phyloP scores from a whole-genome alignment of 2,888 invertebrate species.

The Andrena haemorrhoa region DNA sequence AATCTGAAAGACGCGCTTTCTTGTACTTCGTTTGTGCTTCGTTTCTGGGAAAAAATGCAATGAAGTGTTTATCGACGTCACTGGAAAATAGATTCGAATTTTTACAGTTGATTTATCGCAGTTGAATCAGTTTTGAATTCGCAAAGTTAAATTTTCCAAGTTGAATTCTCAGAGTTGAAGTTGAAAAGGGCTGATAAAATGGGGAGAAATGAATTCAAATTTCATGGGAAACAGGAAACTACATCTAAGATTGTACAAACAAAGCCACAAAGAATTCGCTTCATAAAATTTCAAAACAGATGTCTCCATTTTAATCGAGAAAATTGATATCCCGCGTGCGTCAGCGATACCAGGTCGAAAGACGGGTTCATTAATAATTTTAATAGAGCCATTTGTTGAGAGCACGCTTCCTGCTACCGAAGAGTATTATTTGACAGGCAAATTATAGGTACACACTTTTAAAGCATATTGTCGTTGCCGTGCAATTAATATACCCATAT shows the following conservation, averaged over 20 bases:
- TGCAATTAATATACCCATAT: not conserved
- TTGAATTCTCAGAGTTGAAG: too few relatives aligned
- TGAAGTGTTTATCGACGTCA: too few relatives aligned
- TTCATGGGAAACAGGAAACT: too few relatives aligned
- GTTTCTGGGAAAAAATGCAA: not conserved
- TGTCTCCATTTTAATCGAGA: not conserved
- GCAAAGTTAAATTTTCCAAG: too few relatives aligned
- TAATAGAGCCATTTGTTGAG: not conserved
- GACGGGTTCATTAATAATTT: not conserved
- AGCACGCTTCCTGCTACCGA: not conserved
- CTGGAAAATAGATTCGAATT: too few relatives aligned
- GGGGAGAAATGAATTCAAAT: too few relatives aligned
- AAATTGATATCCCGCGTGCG: not conserved
- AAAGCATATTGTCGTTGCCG: slow-evolving; percentile 1
- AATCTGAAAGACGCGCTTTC: not conserved
- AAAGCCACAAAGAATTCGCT: too few relatives aligned
- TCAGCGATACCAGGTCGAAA: not conserved
- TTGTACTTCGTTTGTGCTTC: not conserved
- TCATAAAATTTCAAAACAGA: too few relatives aligned
- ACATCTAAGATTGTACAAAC: too few relatives aligned
- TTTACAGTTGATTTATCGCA: too few relatives aligned
- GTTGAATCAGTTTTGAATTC: too few relatives aligned
- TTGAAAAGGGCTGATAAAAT: too few relatives aligned
- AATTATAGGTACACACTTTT: slow-evolving; percentile 1
- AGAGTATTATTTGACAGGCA: not conserved